These are phyloP conservation scores for Cryptoprocta ferox DNA, from an alignment of 2,797 vertebrate genomes.

Conservation along the genomic window DNA sequence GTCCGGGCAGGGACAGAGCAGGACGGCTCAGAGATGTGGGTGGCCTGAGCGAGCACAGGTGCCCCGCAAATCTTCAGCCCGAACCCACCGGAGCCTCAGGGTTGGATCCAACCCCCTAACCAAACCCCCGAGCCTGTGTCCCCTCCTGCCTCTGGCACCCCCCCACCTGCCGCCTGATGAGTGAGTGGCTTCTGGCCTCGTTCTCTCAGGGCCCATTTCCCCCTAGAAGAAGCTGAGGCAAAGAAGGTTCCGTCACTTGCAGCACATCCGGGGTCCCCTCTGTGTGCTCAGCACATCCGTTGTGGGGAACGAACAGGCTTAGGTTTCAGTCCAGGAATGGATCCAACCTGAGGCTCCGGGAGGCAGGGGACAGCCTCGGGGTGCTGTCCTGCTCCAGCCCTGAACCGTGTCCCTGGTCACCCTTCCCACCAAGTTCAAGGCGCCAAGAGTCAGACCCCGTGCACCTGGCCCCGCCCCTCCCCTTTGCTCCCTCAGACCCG, in stretches of 20 bases:
- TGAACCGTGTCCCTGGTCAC: accelerated
- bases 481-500: neutral
- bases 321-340: no score
- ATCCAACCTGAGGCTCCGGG: neutral
- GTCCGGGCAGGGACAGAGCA: neutral
- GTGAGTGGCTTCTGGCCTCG: neutral
- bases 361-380: neutral
- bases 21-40: neutral
- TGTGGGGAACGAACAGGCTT: accelerated
- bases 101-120: neutral
- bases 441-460: neutral
- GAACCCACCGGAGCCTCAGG: neutral
- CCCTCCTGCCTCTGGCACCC: neutral
- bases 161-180: neutral
- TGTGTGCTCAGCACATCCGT: neutral
- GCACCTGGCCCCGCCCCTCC: neutral
- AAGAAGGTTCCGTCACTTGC: no score
- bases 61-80: neutral
- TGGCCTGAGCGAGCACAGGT: neutral
- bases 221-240: neutral
- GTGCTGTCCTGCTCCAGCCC: accelerated
- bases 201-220: neutral
- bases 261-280: no score
- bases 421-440: neutral
- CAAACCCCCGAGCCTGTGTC: neutral